A percentile compares a stretch with the other conserved stretches of the same genome.
Conservation (phyloP, 2,797 vertebrate species). For the Todus mexicanus region DNA sequence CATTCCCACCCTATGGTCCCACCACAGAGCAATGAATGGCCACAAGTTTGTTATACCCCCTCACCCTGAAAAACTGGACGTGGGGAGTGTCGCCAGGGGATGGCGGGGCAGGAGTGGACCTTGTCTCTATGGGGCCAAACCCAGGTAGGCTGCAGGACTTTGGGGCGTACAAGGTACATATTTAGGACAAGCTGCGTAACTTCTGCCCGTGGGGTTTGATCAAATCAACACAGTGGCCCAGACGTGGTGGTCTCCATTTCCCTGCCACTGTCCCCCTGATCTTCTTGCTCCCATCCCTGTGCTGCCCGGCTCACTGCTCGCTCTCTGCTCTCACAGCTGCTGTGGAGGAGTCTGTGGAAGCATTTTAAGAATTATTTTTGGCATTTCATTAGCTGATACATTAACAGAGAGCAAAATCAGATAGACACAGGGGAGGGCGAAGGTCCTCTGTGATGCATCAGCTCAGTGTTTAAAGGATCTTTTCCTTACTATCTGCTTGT, state of each 20-base stretch:
- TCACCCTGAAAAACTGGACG: background rate
- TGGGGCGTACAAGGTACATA: too few species aligned
- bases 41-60: background rate
- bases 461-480: background rate
- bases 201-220: rapidly evolving
- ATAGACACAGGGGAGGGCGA: background rate
- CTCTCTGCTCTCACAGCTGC: background rate
- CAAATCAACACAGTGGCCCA: background rate
- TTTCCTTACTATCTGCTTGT: background rate
- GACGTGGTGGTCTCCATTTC: rapidly evolving
- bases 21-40: background rate
- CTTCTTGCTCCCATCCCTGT: background rate
- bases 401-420: background rate
- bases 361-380: background rate
- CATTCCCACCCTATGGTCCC: background rate
- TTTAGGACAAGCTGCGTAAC: background rate
- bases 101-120: background rate
- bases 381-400: background rate
- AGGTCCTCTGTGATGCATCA: background rate
- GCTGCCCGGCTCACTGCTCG: background rate
- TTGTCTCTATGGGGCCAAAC: background rate
- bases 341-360: background rate
- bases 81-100: background rate
- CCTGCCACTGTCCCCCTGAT: background rate
- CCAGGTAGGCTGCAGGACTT: background rate